phyloP scores from a whole-genome alignment of 92 coral and sea anemone species.

The Heteractis magnifica region DNA sequence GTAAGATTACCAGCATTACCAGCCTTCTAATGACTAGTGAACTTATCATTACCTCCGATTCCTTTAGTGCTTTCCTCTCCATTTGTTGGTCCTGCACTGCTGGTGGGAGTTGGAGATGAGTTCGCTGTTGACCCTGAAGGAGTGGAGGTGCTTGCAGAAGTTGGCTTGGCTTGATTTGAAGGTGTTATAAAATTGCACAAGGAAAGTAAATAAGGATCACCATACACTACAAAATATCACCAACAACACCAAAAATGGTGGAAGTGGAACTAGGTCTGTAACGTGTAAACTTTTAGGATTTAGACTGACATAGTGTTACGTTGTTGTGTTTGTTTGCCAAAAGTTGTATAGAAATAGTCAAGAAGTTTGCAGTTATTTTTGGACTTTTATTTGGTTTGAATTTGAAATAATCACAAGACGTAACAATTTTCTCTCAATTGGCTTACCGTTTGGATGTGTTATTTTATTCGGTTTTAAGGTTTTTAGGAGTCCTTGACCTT shows the following conservation, averaged over 20 bases:
- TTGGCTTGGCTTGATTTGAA: background rate
- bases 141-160: background rate
- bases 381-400: background rate
- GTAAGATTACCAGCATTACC: background rate
- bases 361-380: background rate
- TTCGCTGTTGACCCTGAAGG: background rate
- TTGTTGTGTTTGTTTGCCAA: no score
- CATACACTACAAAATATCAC: background rate
- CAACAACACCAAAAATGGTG: no score
- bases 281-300: no score
- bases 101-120: background rate
- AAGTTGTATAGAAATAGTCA: no score
- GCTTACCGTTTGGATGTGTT: background rate
- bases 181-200: background rate
- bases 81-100: background rate
- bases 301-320: no score
- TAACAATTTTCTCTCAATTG: background rate
- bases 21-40: background rate
- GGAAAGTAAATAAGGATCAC: background rate
- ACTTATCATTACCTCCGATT: background rate
- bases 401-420: background rate
- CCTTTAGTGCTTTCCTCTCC: background rate
- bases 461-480: slow-evolving; percentile 3
- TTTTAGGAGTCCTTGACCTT: background rate
- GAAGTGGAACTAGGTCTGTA: no score